A percentile compares a stretch with the other conserved stretches of the same genome.
These are phyloP conservation scores for Acrossocheilus fasciatus DNA, from an alignment of 2,797 vertebrate species.

Conservation along the genomic window DNA sequence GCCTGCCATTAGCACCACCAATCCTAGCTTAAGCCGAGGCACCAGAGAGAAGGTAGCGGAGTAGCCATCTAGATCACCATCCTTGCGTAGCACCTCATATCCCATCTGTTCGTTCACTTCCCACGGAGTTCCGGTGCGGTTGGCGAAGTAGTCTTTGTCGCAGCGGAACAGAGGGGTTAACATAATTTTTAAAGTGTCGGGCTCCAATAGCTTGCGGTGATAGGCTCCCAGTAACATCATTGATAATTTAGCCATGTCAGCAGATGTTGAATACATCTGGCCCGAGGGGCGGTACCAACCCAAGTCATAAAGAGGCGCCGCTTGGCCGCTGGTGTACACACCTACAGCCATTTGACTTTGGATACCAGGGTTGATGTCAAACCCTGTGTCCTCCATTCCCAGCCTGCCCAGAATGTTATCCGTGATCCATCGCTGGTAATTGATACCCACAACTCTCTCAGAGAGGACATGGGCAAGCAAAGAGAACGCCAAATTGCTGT, in stretches of 20 bases:
- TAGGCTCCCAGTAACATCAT: conserved; percentile 88
- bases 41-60: conserved; percentile 92
- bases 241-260: conserved; percentile 92
- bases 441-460: conserved; percentile 78
- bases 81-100: conserved; percentile 90
- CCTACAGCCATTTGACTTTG: conserved; percentile 88
- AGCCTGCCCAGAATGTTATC: conserved; percentile 90
- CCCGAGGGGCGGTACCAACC: conserved; percentile 96
- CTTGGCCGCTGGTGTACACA: conserved; percentile 86
- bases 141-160: conserved; percentile 89
- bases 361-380: conserved; percentile 82
- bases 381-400: conserved; percentile 94
- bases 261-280: conserved; percentile 94
- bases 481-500: conserved; percentile 94
- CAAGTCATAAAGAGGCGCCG: conserved; percentile 90
- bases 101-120: conserved; percentile 90
- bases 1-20: conserved; percentile 91
- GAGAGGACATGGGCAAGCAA: conserved; percentile 91
- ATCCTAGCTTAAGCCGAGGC: conserved; percentile 87
- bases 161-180: conserved; percentile 89
- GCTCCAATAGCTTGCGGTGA: conserved; percentile 84
- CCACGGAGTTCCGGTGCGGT: conserved; percentile 93
- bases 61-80: conserved; percentile 93
- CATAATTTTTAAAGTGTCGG: conserved; percentile 90
- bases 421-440: conserved; percentile 90